Evolutionary conservation across 2,113 vertebrate species (phyloP).

Genomic region (Ptychochromis oligacanthus): DNA sequence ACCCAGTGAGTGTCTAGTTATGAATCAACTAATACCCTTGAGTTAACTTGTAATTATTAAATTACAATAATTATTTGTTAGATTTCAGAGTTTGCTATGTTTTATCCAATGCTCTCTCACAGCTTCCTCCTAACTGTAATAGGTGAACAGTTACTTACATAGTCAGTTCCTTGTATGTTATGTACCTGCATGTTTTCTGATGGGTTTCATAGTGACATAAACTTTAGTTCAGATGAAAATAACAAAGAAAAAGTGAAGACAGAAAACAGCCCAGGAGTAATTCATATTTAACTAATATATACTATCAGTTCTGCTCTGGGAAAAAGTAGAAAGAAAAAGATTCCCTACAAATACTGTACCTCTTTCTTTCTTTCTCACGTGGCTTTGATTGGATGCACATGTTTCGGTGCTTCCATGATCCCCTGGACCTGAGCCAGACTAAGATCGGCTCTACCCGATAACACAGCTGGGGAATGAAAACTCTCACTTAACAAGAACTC

Average conservation of each 20-base stretch:
- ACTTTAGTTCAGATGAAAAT: not conserved
- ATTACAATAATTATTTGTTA: too few relatives aligned
- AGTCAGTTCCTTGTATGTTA: not conserved
- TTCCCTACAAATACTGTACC: not conserved
- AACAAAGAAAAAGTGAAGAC: conserved; percentile 18
- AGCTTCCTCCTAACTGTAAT: not conserved
- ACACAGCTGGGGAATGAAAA: conserved; percentile 7
- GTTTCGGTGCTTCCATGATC: not conserved
- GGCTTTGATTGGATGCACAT: not conserved
- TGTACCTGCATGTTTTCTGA: not conserved
- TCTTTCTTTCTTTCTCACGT: not conserved
- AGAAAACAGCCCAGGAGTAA: not conserved
- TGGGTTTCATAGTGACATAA: not conserved
- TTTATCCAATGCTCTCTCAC: not conserved
- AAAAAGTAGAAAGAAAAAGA: too few relatives aligned
- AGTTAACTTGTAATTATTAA: not conserved
- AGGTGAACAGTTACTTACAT: not conserved
- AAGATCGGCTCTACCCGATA: conserved; percentile 1
- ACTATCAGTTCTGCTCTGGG: conserved; percentile 39
- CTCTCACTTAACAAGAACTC: not conserved
- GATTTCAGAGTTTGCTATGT: not conserved
- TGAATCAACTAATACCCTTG: not conserved
- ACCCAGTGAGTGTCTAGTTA: not conserved
- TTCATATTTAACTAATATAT: conserved; percentile 68
- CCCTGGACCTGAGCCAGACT: conserved; percentile 2